These are phyloP conservation scores for Sebastolobus alascanus DNA, from an alignment of 2,797 vertebrate species.

Conservation along the genomic window DNA sequence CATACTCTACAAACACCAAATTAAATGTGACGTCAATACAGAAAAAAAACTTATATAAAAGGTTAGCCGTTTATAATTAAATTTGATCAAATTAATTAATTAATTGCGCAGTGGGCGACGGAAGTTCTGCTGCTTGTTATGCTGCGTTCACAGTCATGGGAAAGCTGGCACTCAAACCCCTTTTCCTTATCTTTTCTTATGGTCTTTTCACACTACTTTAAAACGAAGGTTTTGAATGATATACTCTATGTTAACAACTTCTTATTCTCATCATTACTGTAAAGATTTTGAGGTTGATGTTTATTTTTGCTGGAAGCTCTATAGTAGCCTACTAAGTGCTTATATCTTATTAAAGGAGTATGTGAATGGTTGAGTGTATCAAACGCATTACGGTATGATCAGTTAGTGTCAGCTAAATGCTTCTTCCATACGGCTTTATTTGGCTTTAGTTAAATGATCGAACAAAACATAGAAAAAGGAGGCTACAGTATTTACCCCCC, in stretches of 20 bases:
- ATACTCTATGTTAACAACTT: neutral
- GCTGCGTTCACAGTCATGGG: neutral
- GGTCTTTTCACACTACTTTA: neutral
- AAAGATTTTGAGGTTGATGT: neutral
- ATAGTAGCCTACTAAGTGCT: too few species aligned
- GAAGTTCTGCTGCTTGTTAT: neutral
- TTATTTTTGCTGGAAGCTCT: too few species aligned
- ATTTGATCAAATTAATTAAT: too few species aligned
- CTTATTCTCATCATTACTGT: neutral
- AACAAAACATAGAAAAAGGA: neutral
- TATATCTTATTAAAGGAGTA: too few species aligned
- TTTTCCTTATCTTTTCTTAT: neutral
- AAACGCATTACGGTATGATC: neutral
- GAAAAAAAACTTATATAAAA: neutral
- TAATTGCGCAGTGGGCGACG: neutral
- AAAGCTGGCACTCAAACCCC: accelerated
- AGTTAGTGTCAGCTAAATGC: neutral
- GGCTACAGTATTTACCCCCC: neutral
- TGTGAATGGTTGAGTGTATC: neutral
- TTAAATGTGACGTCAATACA: neutral
- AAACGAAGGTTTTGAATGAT: neutral
- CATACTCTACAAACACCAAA: neutral
- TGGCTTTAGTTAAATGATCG: neutral
- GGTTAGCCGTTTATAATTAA: too few species aligned
- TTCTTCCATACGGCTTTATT: too few species aligned